phyloP scores from a whole-genome alignment of 2,113 vertebrate genomes.

The Jacana jacana region DNA sequence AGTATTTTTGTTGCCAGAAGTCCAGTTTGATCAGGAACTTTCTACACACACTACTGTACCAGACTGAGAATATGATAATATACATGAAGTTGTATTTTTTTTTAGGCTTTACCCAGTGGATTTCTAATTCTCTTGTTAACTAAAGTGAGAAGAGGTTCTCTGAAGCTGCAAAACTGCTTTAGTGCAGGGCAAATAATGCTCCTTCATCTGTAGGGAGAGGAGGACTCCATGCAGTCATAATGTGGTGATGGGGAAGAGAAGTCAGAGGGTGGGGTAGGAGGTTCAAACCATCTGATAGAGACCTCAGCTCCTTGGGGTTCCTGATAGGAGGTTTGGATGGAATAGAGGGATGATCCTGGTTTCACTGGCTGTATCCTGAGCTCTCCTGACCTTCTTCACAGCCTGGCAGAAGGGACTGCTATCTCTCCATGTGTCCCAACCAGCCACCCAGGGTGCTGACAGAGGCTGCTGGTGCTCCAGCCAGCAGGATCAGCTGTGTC shows the following conservation, averaged over 20 bases:
- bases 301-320: neutral
- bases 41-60: rapidly evolving
- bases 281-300: neutral
- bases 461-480: neutral
- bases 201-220: neutral
- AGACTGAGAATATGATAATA: neutral
- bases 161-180: neutral
- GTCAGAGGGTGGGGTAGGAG: neutral
- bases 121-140: neutral
- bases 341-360: neutral
- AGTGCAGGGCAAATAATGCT: neutral
- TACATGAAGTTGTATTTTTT: neutral
- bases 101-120: neutral
- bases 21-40: neutral
- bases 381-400: neutral
- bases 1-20: neutral
- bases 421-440: rapidly evolving
- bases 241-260: rapidly evolving
- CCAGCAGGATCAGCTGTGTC: rapidly evolving
- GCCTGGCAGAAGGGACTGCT: neutral
- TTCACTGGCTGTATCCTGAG: neutral
- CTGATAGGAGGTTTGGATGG: neutral
- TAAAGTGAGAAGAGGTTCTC: neutral
- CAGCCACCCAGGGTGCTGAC: neutral
- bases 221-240: neutral